phyloP scores from a whole-genome alignment of 2,888 invertebrate genomes.

The Thymelicus sylvestris region DNA sequence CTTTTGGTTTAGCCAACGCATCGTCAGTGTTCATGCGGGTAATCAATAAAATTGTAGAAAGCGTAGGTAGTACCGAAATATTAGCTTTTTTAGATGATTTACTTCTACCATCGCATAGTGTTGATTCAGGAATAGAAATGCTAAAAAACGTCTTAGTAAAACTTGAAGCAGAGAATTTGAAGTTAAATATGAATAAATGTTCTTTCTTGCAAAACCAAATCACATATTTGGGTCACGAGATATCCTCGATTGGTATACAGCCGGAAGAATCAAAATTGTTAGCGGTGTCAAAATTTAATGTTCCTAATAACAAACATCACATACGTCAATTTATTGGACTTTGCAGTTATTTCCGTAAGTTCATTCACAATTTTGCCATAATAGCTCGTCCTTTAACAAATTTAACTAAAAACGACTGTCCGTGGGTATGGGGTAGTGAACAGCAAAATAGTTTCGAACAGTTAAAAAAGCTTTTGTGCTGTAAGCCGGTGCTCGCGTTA shows the following conservation, averaged over 20 bases:
- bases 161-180: slow-evolving; percentile 40
- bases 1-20: slow-evolving; percentile 47
- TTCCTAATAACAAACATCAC: slow-evolving; percentile 45
- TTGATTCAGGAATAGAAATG: slow-evolving; percentile 33
- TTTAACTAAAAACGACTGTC: slow-evolving; percentile 33
- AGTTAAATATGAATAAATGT: slow-evolving; percentile 47
- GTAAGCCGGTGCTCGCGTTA: slow-evolving; percentile 40
- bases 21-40: slow-evolving; percentile 44
- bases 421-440: slow-evolving; percentile 41
- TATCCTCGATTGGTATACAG: slow-evolving; percentile 42
- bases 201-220: slow-evolving; percentile 45
- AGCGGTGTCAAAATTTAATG: slow-evolving; percentile 43
- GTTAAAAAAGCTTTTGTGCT: background rate
- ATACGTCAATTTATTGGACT: slow-evolving; percentile 29
- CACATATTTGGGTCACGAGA: slow-evolving; percentile 47
- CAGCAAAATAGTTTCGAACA: background rate
- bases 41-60: slow-evolving; percentile 39
- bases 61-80: slow-evolving; percentile 12
- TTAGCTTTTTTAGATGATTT: slow-evolving; percentile 40
- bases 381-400: slow-evolving; percentile 37
- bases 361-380: slow-evolving; percentile 36
- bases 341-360: slow-evolving; percentile 42
- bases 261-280: slow-evolving; percentile 43
- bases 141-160: slow-evolving; percentile 24
- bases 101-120: slow-evolving; percentile 15